A percentile compares a stretch with the other conserved stretches of the same genome.
Evolutionary conservation across 2,113 vertebrate genomes (phyloP).

Genomic region (Chaetodon auriga): DNA sequence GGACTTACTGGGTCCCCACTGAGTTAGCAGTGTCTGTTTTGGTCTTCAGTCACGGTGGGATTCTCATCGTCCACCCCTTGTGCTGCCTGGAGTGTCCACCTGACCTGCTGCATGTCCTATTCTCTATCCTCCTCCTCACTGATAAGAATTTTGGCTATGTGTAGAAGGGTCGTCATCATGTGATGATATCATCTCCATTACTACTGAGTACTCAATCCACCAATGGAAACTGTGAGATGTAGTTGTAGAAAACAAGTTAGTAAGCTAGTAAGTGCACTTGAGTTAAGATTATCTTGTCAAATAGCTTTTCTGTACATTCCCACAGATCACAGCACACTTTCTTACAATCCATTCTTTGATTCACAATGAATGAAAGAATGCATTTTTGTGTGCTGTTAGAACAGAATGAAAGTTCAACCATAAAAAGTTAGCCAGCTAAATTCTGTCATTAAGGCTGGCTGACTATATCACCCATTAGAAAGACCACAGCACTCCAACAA

Average conservation of each 20-base stretch:
- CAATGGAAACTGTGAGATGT: not conserved
- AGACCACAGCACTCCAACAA: constrained; percentile 18
- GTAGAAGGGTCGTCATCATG: not conserved
- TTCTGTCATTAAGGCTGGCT: not conserved
- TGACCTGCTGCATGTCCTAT: not conserved
- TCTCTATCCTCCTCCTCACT: not conserved
- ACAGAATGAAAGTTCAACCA: not conserved
- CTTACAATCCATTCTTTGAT: constrained; percentile 1
- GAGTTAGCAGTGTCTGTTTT: too few species aligned
- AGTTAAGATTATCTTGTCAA: not conserved
- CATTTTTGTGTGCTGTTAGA: not conserved
- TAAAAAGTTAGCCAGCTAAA: not conserved
- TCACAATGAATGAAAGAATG: not conserved
- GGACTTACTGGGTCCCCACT: too few species aligned
- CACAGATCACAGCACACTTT: constrained; percentile 1
- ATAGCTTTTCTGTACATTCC: not conserved
- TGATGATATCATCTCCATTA: not conserved
- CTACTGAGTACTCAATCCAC: not conserved
- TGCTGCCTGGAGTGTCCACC: too few species aligned
- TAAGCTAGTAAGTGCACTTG: not conserved
- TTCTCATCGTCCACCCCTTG: too few species aligned
- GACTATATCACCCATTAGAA: not conserved
- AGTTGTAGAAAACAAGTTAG: not conserved
- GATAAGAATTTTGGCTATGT: not conserved
- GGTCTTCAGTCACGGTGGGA: too few species aligned